Evolutionary conservation across 2,113 vertebrate genomes (phyloP), one percentile per base, ranked within the genome.

Genomic region (Plotosus lineatus): DNA sequence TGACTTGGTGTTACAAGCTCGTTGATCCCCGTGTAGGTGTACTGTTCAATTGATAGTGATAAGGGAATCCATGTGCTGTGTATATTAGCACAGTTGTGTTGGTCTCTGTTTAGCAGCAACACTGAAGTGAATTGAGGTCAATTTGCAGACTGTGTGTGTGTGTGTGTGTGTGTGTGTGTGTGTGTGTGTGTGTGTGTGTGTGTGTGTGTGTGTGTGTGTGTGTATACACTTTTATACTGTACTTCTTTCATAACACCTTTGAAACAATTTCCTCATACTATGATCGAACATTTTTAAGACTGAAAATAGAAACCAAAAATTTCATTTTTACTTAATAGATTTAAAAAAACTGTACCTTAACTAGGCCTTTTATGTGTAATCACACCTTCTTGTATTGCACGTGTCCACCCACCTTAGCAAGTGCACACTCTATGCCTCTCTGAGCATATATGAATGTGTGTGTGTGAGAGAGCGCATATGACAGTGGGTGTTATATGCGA

Each of bases 401-500:
- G n/a, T n/a, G n/a, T n/a, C n/a, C n/a, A n/a, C n/a, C n/a, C n/a
- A n/a, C n/a, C n/a, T n/a, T n/a, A n/a, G n/a, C n/a, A n/a, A n/a
- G n/a, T n/a, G n/a, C n/a, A n/a, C n/a, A n/a, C n/a, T n/a, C n/a
- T n/a, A n/a, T n/a, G n/a, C n/a, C n/a, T n/a, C n/a, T n/a, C n/a
- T n/a, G n/a, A n/a, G n/a, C n/a, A n/a, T n/a, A n/a, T n/a, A n/a
- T n/a, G n/a, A n/a, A n/a, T n/a, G n/a, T 61, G 50, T 50, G 48
- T 15, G 65, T 46, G 40, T 15, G n/a, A 26, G 21, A 40, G 21
- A 23, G 44, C 0, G 68, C 10, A 26, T 9, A 14, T 26, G 12
- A 31, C 33, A 75, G 33, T 36, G 42, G 33, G 83, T 15, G 78
- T 84, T 60, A 15, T 75, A 15, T 40, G 48, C 38, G 6, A 33